Base-by-base conservation (phyloP, 2,113 vertebrate species). In the Platichthys flesus region DNA sequence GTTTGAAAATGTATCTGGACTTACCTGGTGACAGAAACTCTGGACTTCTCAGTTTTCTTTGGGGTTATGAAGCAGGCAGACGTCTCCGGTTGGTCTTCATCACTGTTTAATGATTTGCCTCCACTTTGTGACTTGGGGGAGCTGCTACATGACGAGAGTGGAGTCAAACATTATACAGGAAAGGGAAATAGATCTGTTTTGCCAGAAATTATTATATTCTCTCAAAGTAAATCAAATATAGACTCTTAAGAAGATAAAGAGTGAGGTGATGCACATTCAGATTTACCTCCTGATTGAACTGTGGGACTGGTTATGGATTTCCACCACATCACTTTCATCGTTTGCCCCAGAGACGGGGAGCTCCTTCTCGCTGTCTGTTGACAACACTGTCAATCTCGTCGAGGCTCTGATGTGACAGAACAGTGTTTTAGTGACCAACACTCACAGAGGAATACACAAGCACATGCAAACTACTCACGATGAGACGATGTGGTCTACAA, bases 81-180 rank as follows among this genome's bases (percentile, higher is more conserved):
- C 2, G 70, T 87, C 20, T 87, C 85, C 21, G 74, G 67, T 21
- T 40, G 79, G 71, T 21, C 84, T 57, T 80, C 82, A 21, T 1
- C 78, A 56, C 51, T 92, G 73, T 79, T 81, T 78, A 75, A 89
- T 84, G 76, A 37, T 0, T 26, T 2, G 21, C 2, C 61, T 63
- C 20, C n/a, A 24, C 2, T 13, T 23, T 45, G 56, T 4, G 82
- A 61, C 23, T 37, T 64, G 0, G 15, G 51, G n/a, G 15, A 37
- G 4, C 49, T 62, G 52, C 80, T 85, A 59, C 42, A 42, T 7
- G 9, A 67, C 3, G 20, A 78, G 4, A 67, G 20, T 49, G 6
- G 14, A 62, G 16, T 49, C 24, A 63, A 28, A 5, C 2, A 45
- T 31, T 8, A 18, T 15, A 3, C 52, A 52, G 12, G 4, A 57